These are phyloP conservation scores for Ochlodes sylvanus DNA, from an alignment of 2,888 invertebrate species.

Conservation along the genomic window DNA sequence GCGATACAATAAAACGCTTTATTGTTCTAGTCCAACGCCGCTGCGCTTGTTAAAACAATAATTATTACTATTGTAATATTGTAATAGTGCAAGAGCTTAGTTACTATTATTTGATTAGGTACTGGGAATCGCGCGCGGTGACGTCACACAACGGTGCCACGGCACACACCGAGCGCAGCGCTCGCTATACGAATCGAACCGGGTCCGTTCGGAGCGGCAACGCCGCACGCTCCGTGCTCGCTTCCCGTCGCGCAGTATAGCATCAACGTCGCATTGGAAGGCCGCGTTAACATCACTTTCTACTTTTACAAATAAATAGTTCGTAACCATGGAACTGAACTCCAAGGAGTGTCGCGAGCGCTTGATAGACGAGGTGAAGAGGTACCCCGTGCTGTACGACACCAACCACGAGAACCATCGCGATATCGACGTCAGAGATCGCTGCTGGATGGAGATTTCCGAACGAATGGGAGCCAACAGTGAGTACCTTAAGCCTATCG, in stretches of 20 bases:
- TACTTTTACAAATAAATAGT: constrained; percentile 1
- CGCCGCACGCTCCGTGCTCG: constrained; percentile 48
- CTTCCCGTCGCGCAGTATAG: constrained; percentile 75
- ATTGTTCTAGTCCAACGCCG: no score
- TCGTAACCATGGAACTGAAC: constrained; percentile 50
- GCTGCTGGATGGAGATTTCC: constrained; percentile 77
- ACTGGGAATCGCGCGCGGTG: no score
- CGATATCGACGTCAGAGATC: constrained; percentile 73
- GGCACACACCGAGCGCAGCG: constrained; percentile 62
- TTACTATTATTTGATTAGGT: no score
- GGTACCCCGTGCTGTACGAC: constrained; percentile 75
- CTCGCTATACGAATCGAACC: constrained; percentile 55
- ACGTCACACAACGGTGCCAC: no score
- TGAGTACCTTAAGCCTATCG: constrained; percentile 49
- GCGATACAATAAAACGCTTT: no score
- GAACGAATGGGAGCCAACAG: constrained; percentile 70
- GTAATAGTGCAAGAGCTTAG: no score
- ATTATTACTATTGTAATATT: no score
- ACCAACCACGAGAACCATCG: constrained; percentile 74
- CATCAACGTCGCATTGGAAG: constrained; percentile 55
- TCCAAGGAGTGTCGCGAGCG: constrained; percentile 64
- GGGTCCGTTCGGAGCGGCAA: constrained; percentile 57
- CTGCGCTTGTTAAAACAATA: no score
- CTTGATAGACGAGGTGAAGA: constrained; percentile 76
- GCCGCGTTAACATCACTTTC: constrained; percentile 51